These are phyloP conservation scores for Temnothorax ravouxi DNA, from an alignment of 2,888 invertebrate species.

Conservation along the genomic window DNA sequence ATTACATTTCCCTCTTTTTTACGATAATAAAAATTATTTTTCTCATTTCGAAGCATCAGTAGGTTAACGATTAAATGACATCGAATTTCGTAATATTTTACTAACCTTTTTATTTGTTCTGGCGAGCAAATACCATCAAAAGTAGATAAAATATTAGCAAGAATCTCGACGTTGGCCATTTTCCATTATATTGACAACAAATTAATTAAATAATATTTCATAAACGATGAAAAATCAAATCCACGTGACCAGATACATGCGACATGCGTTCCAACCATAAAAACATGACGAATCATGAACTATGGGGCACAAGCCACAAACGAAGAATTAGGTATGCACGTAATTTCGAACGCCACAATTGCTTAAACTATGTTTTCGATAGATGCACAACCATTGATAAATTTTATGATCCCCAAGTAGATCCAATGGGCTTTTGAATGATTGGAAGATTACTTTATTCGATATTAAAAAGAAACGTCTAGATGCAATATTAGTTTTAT, in stretches of 20 bases:
- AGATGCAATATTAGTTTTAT: too few relatives aligned
- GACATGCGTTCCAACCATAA: not conserved
- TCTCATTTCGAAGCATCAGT: not conserved
- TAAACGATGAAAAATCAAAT: not conserved
- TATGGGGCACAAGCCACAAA: too few relatives aligned
- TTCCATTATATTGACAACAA: conserved; percentile 51
- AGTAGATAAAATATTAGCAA: conserved; percentile 70
- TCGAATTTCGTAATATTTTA: conserved; percentile 17
- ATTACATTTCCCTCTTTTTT: not conserved
- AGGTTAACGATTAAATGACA: conserved; percentile 44
- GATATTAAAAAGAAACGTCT: too few relatives aligned
- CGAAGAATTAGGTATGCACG: too few relatives aligned
- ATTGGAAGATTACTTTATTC: too few relatives aligned
- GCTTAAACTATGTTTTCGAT: too few relatives aligned
- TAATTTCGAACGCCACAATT: too few relatives aligned
- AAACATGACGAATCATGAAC: not conserved
- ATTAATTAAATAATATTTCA: not conserved
- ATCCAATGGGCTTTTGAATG: too few relatives aligned
- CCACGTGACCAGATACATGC: not conserved
- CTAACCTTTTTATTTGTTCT: conserved; percentile 84
- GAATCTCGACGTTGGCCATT: conserved; percentile 73
- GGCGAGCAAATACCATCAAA: conserved; percentile 81
- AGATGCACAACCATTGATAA: too few relatives aligned
- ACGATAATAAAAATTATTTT: conserved; percentile 13
- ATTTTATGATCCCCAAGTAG: too few relatives aligned